These are phyloP conservation scores for Lasioglossum figueresi DNA, from an alignment of 2,888 invertebrate species.

Conservation along the genomic window DNA sequence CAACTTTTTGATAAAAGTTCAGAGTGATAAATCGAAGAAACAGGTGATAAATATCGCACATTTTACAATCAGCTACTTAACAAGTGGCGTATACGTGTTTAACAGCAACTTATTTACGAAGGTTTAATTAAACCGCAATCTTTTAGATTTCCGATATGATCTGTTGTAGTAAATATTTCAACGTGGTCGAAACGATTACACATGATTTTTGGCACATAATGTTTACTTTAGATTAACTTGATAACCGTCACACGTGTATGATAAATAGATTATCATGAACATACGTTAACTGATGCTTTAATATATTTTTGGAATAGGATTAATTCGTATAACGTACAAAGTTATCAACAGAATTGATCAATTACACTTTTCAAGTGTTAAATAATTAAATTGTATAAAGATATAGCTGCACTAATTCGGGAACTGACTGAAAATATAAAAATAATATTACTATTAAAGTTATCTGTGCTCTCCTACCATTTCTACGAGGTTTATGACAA, in stretches of 20 bases:
- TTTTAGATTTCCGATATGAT: not conserved
- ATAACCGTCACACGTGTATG: not conserved
- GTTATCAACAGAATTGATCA: not conserved
- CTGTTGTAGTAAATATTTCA: constrained; percentile 15
- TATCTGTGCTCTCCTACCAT: not conserved
- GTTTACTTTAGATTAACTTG: not conserved
- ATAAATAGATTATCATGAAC: not conserved
- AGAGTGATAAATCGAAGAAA: not conserved
- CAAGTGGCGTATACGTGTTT: constrained; percentile 24
- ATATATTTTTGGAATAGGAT: not conserved
- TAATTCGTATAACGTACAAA: not conserved
- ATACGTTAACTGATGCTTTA: not conserved
- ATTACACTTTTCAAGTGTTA: not conserved
- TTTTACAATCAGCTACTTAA: constrained; percentile 37
- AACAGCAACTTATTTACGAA: constrained; percentile 9
- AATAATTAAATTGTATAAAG: not conserved
- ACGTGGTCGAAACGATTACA: constrained; percentile 21
- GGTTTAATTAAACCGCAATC: constrained; percentile 25
- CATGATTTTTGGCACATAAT: not conserved
- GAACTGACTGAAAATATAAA: not conserved
- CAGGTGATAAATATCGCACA: not conserved
- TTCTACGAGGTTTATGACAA: not conserved
- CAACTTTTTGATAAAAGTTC: not conserved
- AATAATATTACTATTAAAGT: not conserved
- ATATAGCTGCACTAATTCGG: not conserved